Evolutionary conservation across 2,113 vertebrate genomes (phyloP), one percentile per base, ranked within the genome.

Genomic region (Tor tambroides): DNA sequence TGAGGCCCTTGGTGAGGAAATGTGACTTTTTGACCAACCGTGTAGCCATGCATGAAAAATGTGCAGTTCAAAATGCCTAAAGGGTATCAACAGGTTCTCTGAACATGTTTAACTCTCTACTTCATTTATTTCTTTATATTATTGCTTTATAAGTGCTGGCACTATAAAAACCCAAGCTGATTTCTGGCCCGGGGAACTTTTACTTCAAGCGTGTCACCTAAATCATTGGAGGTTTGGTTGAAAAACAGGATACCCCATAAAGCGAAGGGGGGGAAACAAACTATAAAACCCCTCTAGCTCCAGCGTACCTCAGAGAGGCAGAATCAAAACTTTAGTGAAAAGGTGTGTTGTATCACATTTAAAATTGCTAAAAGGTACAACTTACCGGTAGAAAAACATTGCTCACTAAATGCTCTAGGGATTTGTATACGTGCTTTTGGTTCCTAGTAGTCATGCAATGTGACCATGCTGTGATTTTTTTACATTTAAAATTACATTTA

Each of bases 191-290:
- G 9, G n/a, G 5, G 80, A 69, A 83, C 80, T 83, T 69, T 46
- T 69, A 69, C 63, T 69, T 83, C n/a, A 69, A 49, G 61, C 41
- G 38, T 83, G 63, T 83, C 80, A 46, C 80, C 41, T 69, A 83
- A 83, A 51, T 83, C 26, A 69, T 83, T 69, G 61, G 63, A 51
- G 80, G 61, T 69, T 83, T 69, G 63, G 41, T 51, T 69, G 17
- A 83, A 69, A 83, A 83, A 69, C 63, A 49, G 80, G 80, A 83
- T 69, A 49, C 5, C 61, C 41, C 61, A 46, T 82, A 49, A 69
- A 67, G 69, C 17, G 10, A 69, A 49, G 5, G 10, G 1, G 21
- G 26, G 3, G 0, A 0, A 5, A 43, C 10, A 14, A 4, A 38
- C 28, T 35, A 46, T 82, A 67, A 51, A 83, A 69, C 23, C 35